Evolutionary conservation across 2,113 vertebrate species (phyloP).

Genomic region (Orcinus orca): DNA sequence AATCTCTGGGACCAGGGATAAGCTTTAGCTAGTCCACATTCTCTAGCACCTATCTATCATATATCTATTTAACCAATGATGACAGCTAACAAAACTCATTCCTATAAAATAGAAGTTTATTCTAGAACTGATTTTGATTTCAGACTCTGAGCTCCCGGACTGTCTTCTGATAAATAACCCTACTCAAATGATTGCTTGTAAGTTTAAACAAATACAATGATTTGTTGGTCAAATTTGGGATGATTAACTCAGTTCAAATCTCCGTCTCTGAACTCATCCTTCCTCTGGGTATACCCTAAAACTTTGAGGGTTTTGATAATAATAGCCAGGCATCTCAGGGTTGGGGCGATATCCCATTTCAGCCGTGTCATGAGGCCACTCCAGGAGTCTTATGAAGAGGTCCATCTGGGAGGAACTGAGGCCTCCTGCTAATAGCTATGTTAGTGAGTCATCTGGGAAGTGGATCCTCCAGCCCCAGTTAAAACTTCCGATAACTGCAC

Average conservation of each 20-base stretch:
- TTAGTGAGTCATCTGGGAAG: not conserved
- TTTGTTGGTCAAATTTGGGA: not conserved
- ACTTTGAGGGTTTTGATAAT: not conserved
- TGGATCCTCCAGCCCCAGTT: not conserved
- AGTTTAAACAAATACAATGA: not conserved
- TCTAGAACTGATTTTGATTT: not conserved
- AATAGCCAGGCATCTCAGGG: not conserved
- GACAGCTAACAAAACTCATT: not conserved
- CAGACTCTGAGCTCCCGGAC: not conserved
- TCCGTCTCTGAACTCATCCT: not conserved
- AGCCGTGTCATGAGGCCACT: not conserved
- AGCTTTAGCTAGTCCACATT: not conserved
- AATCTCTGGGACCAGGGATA: not conserved
- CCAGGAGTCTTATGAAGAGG: no score
- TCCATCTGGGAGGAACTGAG: not conserved
- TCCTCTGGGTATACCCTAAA: not conserved
- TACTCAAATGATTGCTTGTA: not conserved
- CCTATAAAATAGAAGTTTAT: not conserved
- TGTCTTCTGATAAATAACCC: not conserved
- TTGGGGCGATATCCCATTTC: not conserved
- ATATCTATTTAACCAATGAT: not conserved
- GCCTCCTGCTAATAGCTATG: not conserved
- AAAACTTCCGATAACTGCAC: not conserved
- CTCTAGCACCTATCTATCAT: not conserved
- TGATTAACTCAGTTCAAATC: not conserved